Base-by-base conservation (phyloP, 92 coral and sea anemone genomes). In the Plumapathes pennacea region DNA sequence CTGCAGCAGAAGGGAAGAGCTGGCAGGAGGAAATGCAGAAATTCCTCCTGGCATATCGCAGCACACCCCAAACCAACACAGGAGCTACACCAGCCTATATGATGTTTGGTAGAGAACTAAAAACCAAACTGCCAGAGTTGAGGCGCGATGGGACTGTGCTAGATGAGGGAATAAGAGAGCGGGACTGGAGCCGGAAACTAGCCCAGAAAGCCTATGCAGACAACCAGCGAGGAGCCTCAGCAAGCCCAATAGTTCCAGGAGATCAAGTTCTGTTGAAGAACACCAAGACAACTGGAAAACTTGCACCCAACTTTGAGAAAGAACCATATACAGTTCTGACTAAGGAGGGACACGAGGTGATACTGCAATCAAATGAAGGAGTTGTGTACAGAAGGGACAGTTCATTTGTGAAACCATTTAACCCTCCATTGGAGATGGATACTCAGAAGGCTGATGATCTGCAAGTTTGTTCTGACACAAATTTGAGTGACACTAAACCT, bases 321-420 rank as follows among this genome's bases (percentile, higher is more conserved):
- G 65, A 65, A 61, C 82, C 82, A 44, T 65, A 74, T 55, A 74
- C 75, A 54, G 59, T 74, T 25, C 60, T 42, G 59, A 54, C 75
- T 27, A 74, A 45, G 59, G 54, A 74, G 14, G 81, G 80, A 3
- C 9, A 50, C 13, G 80, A 62, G 10, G 39, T 72, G 15, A 72
- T 52, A 18, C 5, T 62, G n/a, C 32, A 49, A 50, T 72, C 80
- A 3, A 43, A 51, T 33, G 60, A 52, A 5, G 73, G 63, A 38
- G 51, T 25, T 17, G 62, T 34, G 17, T 64, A 62, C 22, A 51
- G 80, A 46, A 47, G 64, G 37, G 56, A 65, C 67, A 65, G 67
- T 52, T 51, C 67, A 20, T 64, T 62, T 28, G 72, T 60, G 13
- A 71, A 71, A 31, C 61, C 27, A n/a, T 63, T 62, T 40, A 17